Evolutionary conservation across 1,140 invertebrate species (phyloP).

Genomic region (Cryptotermes secundus): DNA sequence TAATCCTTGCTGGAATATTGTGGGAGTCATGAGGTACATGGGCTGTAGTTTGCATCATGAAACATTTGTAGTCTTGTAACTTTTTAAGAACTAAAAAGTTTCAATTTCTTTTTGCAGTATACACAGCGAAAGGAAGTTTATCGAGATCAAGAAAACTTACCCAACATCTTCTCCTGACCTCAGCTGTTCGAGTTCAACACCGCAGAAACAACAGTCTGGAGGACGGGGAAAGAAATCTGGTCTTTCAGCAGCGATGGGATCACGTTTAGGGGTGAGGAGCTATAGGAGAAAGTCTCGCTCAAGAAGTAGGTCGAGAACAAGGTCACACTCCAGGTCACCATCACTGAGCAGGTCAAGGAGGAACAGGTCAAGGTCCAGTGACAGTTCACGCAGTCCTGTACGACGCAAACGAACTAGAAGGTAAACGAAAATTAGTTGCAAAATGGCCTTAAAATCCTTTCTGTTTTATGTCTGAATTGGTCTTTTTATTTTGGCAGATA

Average conservation of each 20-base stretch:
- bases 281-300: slow-evolving; percentile 35
- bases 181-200: neutral
- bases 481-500: too few relatives aligned
- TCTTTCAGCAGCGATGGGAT: slow-evolving; percentile 55
- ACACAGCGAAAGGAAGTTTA: slow-evolving; percentile 70
- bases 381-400: slow-evolving; percentile 34
- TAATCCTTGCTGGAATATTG: too few relatives aligned
- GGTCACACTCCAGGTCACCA: slow-evolving; percentile 52
- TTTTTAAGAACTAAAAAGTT: neutral
- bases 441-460: too few relatives aligned
- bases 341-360: slow-evolving; percentile 23
- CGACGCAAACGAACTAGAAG: slow-evolving; percentile 34
- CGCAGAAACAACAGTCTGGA: slow-evolving; percentile 7
- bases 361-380: slow-evolving; percentile 26
- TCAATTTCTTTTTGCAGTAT: slow-evolving; percentile 55
- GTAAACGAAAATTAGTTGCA: neutral
- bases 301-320: slow-evolving; percentile 48
- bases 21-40: too few relatives aligned
- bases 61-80: too few relatives aligned
- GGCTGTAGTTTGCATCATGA: too few relatives aligned
- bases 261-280: slow-evolving; percentile 50
- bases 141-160: slow-evolving; percentile 44
- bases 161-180: slow-evolving; percentile 10
- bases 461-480: too few relatives aligned
- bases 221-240: slow-evolving; percentile 45